Evolutionary conservation across 2,113 vertebrate species (phyloP), one percentile per base, ranked within the genome.

Genomic region (Turnix velox): DNA sequence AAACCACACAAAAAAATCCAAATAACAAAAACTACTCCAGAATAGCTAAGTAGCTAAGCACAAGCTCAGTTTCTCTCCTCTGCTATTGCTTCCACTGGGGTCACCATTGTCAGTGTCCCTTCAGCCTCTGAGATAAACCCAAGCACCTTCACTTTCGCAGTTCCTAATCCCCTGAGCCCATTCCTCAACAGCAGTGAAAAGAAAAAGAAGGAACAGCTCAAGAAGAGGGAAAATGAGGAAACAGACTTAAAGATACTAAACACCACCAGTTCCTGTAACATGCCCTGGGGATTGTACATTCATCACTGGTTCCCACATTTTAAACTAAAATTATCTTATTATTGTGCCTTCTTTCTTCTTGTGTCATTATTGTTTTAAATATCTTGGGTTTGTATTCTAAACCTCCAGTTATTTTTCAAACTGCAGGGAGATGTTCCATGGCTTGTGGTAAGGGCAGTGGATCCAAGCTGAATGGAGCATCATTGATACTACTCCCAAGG

Each of bases 21-120:
- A 39, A 24, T 2, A 68, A 19, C 10, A 46, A 65, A 11, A 76
- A 24, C 1, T 1, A 16, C 8, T 1, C 1, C 0, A 40, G 40
- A 71, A 37, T 1, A 67, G 30, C 16, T 72, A 40, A 68, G 39
- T 55, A 28, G 13, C 7, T 2, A 0, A 86, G 19, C 2, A 59
- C 52, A 80, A 91, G 45, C n/a, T 31, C 17, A 31, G 12, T 33
- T 84, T 66, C 16, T 20, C 30, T 61, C 18, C 49, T 31, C 45
- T 76, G 67, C n/a, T 30, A 8, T 6, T 2, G 0, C 9, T 57
- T 37, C 28, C 63, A 73, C 4, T 17, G 7, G 0, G 19, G 42
- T 33, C 35, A 57, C 3, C 8, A 25, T 12, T 13, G 24, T 15
- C 30, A 84, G 39, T 22, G 24, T 11, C 28, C 42, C 14, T 15